Evolutionary conservation across 2,888 invertebrate species (phyloP).

Genomic region (Thymelicus sylvestris): DNA sequence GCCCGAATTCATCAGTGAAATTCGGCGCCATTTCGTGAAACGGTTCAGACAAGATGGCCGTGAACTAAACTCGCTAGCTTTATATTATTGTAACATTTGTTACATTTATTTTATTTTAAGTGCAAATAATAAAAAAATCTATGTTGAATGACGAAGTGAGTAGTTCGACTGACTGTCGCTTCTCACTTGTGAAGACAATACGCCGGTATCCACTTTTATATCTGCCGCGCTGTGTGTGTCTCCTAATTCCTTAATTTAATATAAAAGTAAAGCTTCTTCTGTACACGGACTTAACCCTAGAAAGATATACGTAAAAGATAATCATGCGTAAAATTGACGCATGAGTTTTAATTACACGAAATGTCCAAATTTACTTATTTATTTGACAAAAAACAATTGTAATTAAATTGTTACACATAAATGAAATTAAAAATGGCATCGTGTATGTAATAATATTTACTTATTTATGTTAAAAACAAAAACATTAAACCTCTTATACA

Average conservation of each 20-base stretch:
- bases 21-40: constrained; percentile 74
- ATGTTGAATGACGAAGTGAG: constrained; percentile 78
- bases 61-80: constrained; percentile 37
- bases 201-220: constrained; percentile 66
- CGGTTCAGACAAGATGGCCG: constrained; percentile 54
- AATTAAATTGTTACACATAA: no score
- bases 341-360: no score
- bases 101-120: constrained; percentile 44
- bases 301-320: no score
- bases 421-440: no score
- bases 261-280: constrained; percentile 80
- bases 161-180: constrained; percentile 82
- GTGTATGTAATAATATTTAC: no score
- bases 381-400: no score
- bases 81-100: constrained; percentile 55
- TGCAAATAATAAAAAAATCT: constrained; percentile 44
- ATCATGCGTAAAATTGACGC: no score
- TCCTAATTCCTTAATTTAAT: constrained; percentile 84
- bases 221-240: constrained; percentile 74
- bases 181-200: constrained; percentile 74
- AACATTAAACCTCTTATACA: no score
- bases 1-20: constrained; percentile 69
- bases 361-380: no score
- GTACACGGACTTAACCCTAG: constrained; percentile 41
- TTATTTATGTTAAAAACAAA: no score